These are phyloP conservation scores for Gulo gulo DNA, from an alignment of 2,113 vertebrate species.

Conservation along the genomic window DNA sequence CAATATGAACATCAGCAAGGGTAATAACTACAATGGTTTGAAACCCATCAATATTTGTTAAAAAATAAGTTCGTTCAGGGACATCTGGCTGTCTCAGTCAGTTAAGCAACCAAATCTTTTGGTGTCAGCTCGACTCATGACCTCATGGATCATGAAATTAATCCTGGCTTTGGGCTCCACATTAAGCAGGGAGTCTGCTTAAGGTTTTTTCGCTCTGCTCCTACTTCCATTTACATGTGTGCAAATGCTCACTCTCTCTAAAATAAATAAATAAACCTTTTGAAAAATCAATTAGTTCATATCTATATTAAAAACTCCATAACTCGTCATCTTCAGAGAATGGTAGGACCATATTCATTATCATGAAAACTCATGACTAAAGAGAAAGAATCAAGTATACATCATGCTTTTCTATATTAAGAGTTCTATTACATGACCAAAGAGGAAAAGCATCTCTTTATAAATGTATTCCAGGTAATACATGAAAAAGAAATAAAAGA, in stretches of 20 bases:
- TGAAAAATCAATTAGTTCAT: background rate
- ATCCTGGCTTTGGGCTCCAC: background rate
- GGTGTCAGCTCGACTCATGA: background rate
- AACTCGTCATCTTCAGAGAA: background rate
- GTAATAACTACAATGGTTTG: background rate
- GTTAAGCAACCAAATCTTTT: background rate
- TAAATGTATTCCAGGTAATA: background rate
- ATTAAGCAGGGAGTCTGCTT: background rate
- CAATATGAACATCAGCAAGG: background rate
- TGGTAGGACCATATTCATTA: background rate
- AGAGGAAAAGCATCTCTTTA: background rate
- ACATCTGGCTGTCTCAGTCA: background rate
- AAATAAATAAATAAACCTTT: background rate
- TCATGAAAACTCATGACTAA: background rate
- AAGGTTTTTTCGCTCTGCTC: background rate
- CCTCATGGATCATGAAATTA: background rate
- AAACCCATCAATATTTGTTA: background rate
- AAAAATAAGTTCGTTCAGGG: background rate
- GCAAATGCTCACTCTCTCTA: background rate
- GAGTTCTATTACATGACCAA: background rate
- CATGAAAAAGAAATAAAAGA: background rate
- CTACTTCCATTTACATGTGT: background rate
- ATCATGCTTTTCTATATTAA: background rate
- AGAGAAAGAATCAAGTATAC: background rate
- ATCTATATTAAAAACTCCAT: background rate